Percentiles rank a stretch among this genome's conserved stretches.
Conservation (phyloP, 2,888 invertebrate species). For the Plebejus argus region DNA sequence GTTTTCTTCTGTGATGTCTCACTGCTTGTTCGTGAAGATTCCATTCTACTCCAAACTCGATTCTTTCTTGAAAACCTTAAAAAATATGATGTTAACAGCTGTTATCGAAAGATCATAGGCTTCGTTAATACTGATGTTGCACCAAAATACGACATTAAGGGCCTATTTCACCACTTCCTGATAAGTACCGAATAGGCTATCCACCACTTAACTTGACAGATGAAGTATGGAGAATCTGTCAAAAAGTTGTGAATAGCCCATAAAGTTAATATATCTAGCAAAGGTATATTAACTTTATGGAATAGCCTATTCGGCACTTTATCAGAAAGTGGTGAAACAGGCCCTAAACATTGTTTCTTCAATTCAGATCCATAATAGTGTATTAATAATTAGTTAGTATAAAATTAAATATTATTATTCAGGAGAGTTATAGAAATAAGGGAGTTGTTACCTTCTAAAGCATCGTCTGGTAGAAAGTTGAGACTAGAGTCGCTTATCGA, state of each 20-base stretch:
- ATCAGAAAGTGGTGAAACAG: too few species aligned
- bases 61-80: slow-evolving; percentile 63
- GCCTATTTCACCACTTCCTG: too few species aligned
- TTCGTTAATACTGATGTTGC: neutral
- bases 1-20: slow-evolving; percentile 56
- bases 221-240: too few species aligned
- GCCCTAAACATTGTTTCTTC: too few species aligned
- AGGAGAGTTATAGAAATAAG: neutral
- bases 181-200: too few species aligned
- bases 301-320: too few species aligned
- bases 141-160: neutral
- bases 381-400: neutral
- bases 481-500: slow-evolving; percentile 65
- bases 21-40: slow-evolving; percentile 55
- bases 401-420: neutral
- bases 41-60: slow-evolving; percentile 65
- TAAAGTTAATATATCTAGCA: too few species aligned
- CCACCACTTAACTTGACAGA: too few species aligned
- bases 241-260: too few species aligned
- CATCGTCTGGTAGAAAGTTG: slow-evolving; percentile 56
- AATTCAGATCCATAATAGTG: too few species aligned
- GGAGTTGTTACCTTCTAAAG: slow-evolving; percentile 55
- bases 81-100: neutral
- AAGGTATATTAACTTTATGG: too few species aligned
- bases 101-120: neutral